phyloP scores from a whole-genome alignment of 2,113 vertebrate species.

The Gallinago paraguaiae region DNA sequence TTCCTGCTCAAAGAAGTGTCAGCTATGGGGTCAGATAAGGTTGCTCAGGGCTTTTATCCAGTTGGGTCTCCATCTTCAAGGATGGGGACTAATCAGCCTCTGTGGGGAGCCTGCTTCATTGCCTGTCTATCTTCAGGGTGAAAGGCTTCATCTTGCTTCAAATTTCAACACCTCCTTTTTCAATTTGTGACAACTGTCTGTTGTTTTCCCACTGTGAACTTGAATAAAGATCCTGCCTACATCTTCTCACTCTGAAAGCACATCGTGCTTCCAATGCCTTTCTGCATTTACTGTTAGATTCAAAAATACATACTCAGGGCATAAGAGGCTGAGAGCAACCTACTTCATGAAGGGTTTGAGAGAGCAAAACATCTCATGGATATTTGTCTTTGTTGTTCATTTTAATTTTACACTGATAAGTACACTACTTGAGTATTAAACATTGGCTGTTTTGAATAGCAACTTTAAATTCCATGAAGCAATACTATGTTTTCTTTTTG shows the following conservation, averaged over 20 bases:
- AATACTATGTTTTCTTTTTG: not conserved
- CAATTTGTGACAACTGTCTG: not conserved
- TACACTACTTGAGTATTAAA: not conserved
- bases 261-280: not conserved
- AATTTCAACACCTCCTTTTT: not conserved
- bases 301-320: not conserved
- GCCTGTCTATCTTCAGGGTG: not conserved
- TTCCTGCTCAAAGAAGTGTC: not conserved
- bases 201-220: not conserved
- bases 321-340: not conserved
- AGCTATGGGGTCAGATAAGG: not conserved
- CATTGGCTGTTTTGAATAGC: not conserved
- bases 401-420: not conserved
- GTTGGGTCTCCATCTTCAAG: not conserved
- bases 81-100: not conserved
- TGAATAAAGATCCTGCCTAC: not conserved
- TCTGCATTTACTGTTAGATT: not conserved
- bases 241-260: not conserved
- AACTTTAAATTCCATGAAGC: not conserved
- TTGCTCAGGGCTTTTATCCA: not conserved
- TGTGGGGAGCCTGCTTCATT: not conserved
- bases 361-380: not conserved
- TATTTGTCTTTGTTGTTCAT: not conserved
- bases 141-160: not conserved
- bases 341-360: not conserved